Evolutionary conservation across 2,888 invertebrate genomes (phyloP).

Genomic region (Scaptomyza caliginosa): DNA sequence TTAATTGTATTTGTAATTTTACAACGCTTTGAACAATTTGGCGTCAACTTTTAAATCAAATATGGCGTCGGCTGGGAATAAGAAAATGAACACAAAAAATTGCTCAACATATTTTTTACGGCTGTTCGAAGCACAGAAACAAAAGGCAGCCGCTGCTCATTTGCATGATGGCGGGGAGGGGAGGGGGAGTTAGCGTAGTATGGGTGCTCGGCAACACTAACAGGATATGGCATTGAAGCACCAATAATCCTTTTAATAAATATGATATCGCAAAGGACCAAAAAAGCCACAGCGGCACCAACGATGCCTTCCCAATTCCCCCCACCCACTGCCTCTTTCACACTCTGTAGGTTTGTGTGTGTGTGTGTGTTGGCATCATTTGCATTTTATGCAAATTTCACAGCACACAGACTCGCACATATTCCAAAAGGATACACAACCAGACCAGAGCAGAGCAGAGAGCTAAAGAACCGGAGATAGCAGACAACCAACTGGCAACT

Average conservation of each 20-base stretch:
- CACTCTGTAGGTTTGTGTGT: conserved; percentile 12
- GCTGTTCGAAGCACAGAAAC: conserved; percentile 47
- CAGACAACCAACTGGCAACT: conserved; percentile 5
- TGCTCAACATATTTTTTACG: conserved; percentile 56
- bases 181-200: not conserved
- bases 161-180: conserved; percentile 52
- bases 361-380: conserved; percentile 72
- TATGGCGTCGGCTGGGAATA: conserved; percentile 59
- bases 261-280: conserved; percentile 82
- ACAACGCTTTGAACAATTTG: conserved; percentile 66
- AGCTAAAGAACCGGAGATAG: not conserved
- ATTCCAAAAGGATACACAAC: conserved; percentile 63
- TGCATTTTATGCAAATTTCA: conserved; percentile 83
- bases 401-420: conserved; percentile 60
- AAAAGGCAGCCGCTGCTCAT: conserved; percentile 75
- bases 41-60: conserved; percentile 77
- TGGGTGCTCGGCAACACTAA: conserved; percentile 65
- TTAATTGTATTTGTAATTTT: conserved; percentile 75
- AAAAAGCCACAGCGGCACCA: conserved; percentile 71
- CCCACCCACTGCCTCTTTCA: not conserved
- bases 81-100: conserved; percentile 16
- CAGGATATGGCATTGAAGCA: conserved; percentile 82
- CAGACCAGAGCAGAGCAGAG: conserved; percentile 5
- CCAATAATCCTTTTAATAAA: conserved; percentile 83
- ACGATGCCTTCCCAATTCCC: conserved; percentile 32